phyloP scores from a whole-genome alignment of 1,140 invertebrate species.

The Ladona fulva region DNA sequence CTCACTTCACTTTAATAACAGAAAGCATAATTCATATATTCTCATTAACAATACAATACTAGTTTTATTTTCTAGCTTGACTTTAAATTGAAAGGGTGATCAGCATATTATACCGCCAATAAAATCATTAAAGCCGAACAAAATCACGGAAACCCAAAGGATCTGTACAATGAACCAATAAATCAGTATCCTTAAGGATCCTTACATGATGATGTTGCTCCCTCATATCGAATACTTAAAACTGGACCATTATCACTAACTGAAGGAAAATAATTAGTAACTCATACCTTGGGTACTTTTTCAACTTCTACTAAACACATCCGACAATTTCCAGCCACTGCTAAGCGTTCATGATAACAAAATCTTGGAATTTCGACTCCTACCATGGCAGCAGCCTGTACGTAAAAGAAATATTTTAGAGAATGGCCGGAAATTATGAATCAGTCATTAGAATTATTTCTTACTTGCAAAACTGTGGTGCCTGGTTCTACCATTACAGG shows the following conservation, averaged over 20 bases:
- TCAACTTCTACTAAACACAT: constrained; percentile 99
- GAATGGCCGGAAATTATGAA: neutral
- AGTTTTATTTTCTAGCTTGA: no score
- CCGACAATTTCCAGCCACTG: constrained; percentile 95
- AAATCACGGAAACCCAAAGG: no score
- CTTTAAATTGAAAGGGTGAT: no score
- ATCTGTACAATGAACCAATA: no score
- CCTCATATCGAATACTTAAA: no score
- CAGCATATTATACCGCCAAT: no score
- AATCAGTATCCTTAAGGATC: no score
- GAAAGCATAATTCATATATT: no score
- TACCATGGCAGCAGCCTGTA: constrained; percentile 84
- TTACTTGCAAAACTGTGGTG: constrained; percentile 92
- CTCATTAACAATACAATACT: no score
- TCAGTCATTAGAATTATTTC: neutral
- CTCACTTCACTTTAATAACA: no score
- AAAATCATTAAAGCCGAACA: no score
- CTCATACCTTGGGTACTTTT: constrained; percentile 69
- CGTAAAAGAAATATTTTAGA: constrained; percentile 22
- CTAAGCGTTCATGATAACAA: constrained; percentile 97
- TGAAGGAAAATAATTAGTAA: constrained; percentile 13
- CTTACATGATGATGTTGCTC: no score
- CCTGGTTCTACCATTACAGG: constrained; percentile 89
- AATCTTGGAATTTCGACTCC: constrained; percentile 98
- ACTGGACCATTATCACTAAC: neutral